Base-by-base conservation (phyloP, 2,113 vertebrate genomes). In the Campylomormyrus tamandua region DNA sequence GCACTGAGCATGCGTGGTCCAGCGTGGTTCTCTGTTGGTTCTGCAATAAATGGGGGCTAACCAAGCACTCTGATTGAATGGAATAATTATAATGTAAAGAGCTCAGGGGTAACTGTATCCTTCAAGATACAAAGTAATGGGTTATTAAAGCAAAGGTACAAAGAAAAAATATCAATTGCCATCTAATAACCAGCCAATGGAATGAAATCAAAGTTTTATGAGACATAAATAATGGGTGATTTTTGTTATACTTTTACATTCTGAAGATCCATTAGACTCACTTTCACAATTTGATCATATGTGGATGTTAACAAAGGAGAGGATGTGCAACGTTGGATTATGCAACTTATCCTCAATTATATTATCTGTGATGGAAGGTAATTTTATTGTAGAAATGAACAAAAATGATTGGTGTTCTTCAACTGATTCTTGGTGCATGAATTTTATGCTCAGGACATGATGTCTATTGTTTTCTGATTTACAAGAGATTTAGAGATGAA, bases 401-500 rank as follows among this genome's bases (percentile, higher is more conserved):
- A 49, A 58, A 10, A 87, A 6, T 48, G 3, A 3, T 50, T 49
- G 13, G 17, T n/a, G 46, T 13, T 89, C 17, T 88, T 27, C 46
- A 89, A 24, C 42, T 10, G 85, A 24, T 83, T 52, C 39, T 83
- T 83, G 21, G 89, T 42, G 13, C 56, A 45, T 39, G 50, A 87
- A 62, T 86, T 74, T 7, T 46, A 56, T 85, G 39, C 50, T 31
- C 53, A 66, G 62, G 74, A 83, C 19, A 42, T 80, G 83, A 48
- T 49, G 24, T 85, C 77, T 83, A 27, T 11, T 88, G 58, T 87
- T 48, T 53, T 58, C 88, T 88, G 53, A 66, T 48, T 45, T 62
- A 46, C 70, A 90, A 88, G 49, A 80, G 90, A 91, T 89, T 77
- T 50, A 27, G 45, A 88, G 90, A 91, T 88, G 88, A 91, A 91